These are phyloP conservation scores for Vimba vimba DNA, from an alignment of 2,113 vertebrate genomes.

Conservation along the genomic window DNA sequence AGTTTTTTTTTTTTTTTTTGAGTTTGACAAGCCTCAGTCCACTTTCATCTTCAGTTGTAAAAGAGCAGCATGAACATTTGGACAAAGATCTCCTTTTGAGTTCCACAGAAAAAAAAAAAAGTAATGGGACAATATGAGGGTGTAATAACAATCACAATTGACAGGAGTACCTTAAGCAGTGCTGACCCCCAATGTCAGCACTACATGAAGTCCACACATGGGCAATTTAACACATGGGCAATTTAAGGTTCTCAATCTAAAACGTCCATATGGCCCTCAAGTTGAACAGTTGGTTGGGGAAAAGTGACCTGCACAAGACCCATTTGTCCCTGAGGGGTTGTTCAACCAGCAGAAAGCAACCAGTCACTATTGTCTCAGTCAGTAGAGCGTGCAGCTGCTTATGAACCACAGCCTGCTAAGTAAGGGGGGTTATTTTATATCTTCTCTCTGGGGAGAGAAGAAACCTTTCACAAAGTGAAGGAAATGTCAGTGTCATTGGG, in stretches of 20 bases:
- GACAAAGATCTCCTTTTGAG: not conserved
- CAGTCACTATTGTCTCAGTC: slow-evolving; percentile 36
- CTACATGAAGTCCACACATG: slow-evolving; percentile 28
- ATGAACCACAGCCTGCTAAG: slow-evolving; percentile 45
- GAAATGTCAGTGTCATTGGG: slow-evolving; percentile 46
- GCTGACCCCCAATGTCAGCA: slow-evolving; percentile 32
- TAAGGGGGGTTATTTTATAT: slow-evolving; percentile 47
- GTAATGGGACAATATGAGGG: not conserved
- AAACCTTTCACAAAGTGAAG: slow-evolving; percentile 44
- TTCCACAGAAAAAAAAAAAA: not conserved
- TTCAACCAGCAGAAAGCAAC: slow-evolving; percentile 48
- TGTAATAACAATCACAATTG: not conserved
- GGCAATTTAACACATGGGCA: slow-evolving; percentile 40
- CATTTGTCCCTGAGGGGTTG: slow-evolving; percentile 45
- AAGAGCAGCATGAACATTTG: not conserved
- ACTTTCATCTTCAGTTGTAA: not conserved
- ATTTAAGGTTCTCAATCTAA: slow-evolving; percentile 45
- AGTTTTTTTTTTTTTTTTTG: not conserved
- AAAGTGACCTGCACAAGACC: slow-evolving; percentile 53
- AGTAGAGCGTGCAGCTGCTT: slow-evolving; percentile 39
- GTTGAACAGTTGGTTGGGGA: slow-evolving; percentile 51
- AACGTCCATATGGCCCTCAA: slow-evolving; percentile 45
- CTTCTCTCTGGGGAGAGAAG: slow-evolving; percentile 43
- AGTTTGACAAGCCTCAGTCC: not conserved
- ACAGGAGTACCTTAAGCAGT: not conserved